Evolutionary conservation across 2,113 vertebrate genomes (phyloP).

Genomic region (Ptyas mucosa): DNA sequence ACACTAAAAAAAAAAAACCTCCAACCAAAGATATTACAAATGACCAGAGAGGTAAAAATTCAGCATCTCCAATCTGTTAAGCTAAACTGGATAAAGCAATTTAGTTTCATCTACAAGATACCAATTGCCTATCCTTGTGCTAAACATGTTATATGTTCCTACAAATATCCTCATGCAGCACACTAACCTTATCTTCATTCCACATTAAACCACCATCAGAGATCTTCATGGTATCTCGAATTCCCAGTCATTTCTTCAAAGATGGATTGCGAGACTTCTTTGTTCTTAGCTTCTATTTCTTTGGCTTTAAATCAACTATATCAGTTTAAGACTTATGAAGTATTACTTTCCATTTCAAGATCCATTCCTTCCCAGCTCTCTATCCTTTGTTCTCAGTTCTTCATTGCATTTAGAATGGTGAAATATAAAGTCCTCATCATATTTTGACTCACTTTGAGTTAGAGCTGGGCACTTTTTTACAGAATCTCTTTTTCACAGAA

Average conservation of each 20-base stretch:
- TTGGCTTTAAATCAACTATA: not conserved
- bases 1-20: not conserved
- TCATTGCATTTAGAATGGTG: not conserved
- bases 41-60: not conserved
- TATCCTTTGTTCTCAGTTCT: not conserved
- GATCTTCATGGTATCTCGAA: not conserved
- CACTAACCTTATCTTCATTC: not conserved
- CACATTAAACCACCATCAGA: not conserved
- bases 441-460: not conserved
- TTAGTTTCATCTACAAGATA: not conserved
- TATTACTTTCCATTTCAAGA: not conserved
- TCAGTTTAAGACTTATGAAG: not conserved
- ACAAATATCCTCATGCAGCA: not conserved
- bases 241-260: not conserved
- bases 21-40: not conserved
- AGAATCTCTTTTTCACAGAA: not conserved
- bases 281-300: not conserved
- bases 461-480: not conserved
- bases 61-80: not conserved
- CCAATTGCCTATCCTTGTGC: not conserved
- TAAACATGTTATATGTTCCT: not conserved
- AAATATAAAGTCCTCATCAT: not conserved
- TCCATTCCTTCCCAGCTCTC: not conserved
- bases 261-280: not conserved
- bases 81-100: not conserved